Evolutionary conservation across 2,113 vertebrate species (phyloP), one percentile per base, ranked within the genome.

Genomic region (Epinephelus lanceolatus): DNA sequence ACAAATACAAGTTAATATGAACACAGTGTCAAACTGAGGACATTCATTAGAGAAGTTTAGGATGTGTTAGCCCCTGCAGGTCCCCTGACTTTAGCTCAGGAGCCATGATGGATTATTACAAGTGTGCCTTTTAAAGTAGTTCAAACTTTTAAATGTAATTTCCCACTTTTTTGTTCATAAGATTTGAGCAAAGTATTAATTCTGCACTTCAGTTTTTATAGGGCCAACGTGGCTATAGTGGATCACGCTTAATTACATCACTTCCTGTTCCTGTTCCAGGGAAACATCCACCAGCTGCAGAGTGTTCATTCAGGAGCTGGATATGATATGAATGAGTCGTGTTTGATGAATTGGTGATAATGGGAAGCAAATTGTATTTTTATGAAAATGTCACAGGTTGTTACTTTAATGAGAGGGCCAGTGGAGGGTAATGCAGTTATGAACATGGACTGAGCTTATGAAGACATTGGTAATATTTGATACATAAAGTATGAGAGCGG

Each of bases 311-410:
- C 49, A 11, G 49, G 25, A 60, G 65, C 53, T 27, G 21, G 15
- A 23, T 33, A 2, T 65, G 55, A 81, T 27, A 84, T 51, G 23
- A 84, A 74, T 80, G 18, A 60, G 51, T 45, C 17, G 21, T 45
- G 73, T 71, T 77, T 84, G 85, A 92, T 88, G 74, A 90, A 78
- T 88, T 70, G 74, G 47, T 61, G 71, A 79, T 84, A 84, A 85
- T 76, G 65, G 76, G 67, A 73, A 17, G 87, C 76, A 52, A 61
- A 80, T 65, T 84, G 25, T 79, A 78, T 83, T 83, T 87, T 89
- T 75, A 89, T 91, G 83, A 90, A 85, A 85, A 75, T 57, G 90
- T 90, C 86, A 86, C 71, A 78, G 74, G 76, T 55, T 76, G 88
- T 92, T 91, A 92, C 60, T 75, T 79, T 86, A 86, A 85, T 81